Conservation (phyloP, 1,140 invertebrate genomes). For the Daktulosphaira vitifoliae region DNA sequence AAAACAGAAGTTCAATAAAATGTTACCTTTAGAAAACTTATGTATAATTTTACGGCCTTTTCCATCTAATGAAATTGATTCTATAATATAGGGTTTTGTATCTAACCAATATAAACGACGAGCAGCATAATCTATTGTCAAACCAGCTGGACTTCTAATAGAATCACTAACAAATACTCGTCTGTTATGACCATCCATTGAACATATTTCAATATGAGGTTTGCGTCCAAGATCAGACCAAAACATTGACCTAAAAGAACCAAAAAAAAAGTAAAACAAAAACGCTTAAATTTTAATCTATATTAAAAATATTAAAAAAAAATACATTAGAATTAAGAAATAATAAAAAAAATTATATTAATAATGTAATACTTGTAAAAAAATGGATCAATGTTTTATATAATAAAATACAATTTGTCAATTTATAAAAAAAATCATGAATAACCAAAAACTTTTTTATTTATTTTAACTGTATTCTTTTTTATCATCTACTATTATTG, state of each 20-base stretch:
- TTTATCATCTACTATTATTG: no score
- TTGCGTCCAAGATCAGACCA: constrained; percentile 73
- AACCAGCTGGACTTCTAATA: constrained; percentile 56
- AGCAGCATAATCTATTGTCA: constrained; percentile 60
- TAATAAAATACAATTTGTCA: no score
- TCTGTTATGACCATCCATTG: constrained; percentile 56
- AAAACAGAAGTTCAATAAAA: not conserved
- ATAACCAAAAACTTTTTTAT: no score
- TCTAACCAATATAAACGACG: constrained; percentile 67
- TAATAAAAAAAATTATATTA: no score
- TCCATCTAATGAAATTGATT: constrained; percentile 66
- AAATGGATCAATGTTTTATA: no score
- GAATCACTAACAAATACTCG: constrained; percentile 49
- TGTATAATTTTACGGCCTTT: constrained; percentile 53
- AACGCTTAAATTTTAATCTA: not conserved
- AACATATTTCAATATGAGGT: constrained; percentile 54
- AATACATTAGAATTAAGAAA: no score
- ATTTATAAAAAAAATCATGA: no score
- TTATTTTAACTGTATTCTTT: no score
- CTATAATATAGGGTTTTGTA: constrained; percentile 62
- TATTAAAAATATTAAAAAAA: not conserved
- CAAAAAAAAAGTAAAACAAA: no score
- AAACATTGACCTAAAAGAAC: constrained; percentile 56
- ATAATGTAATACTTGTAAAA: no score
- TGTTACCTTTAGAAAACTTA: constrained; percentile 47